phyloP scores from a whole-genome alignment of 2,113 vertebrate genomes.

The Clupea harengus region DNA sequence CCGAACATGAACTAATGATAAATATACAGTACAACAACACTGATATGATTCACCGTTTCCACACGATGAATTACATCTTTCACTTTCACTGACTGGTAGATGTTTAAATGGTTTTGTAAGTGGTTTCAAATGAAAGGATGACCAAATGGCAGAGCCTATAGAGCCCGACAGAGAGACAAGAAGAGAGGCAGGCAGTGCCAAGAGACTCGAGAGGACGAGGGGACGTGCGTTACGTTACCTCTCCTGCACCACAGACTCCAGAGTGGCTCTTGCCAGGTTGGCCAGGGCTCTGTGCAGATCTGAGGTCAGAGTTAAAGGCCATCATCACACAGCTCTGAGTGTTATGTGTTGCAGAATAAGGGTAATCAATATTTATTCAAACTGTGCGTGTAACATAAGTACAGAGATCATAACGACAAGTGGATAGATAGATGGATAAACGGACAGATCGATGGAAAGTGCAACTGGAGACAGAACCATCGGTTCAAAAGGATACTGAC shows the following conservation, averaged over 20 bases:
- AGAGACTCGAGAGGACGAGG: background rate
- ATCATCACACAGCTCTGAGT: background rate
- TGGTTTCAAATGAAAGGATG: background rate
- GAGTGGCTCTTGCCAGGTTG: constrained; percentile 81
- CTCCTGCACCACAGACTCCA: constrained; percentile 93
- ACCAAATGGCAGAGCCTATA: background rate
- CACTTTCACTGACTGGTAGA: too few species aligned
- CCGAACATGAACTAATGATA: background rate
- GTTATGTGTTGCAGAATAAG: too few species aligned
- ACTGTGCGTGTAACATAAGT: background rate
- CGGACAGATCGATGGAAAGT: background rate
- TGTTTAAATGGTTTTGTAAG: too few species aligned
- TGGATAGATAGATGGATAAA: background rate
- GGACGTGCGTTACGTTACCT: constrained; percentile 65
- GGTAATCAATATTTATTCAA: background rate
- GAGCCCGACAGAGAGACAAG: background rate
- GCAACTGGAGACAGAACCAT: background rate
- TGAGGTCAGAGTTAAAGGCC: constrained; percentile 68
- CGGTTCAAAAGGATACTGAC: constrained; percentile 87
- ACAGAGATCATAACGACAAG: background rate
- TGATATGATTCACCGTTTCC: too few species aligned
- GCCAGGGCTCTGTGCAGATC: constrained; percentile 84
- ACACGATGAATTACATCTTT: too few species aligned
- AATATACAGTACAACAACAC: background rate
- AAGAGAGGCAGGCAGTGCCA: background rate